Evolutionary conservation across 2,113 vertebrate genomes (phyloP).

Genomic region (Nesoenas mayeri): DNA sequence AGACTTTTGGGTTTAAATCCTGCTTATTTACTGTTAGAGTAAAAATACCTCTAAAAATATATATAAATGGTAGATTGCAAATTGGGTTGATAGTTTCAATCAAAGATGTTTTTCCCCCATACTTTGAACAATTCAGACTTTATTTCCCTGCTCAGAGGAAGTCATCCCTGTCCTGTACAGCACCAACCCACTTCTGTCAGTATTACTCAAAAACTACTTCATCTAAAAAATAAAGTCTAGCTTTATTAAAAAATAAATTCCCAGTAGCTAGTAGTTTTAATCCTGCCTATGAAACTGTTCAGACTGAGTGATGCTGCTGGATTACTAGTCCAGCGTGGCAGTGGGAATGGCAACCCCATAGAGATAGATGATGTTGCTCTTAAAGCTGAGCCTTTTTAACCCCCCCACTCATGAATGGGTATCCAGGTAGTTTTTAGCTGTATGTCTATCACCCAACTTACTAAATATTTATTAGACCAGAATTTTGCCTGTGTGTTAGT

Average conservation of each 20-base stretch:
- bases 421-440: not conserved
- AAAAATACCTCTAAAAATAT: not conserved
- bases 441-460: not conserved
- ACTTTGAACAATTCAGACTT: not conserved
- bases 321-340: not conserved
- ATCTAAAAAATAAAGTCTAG: not conserved
- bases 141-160: not conserved
- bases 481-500: not conserved
- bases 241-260: not conserved
- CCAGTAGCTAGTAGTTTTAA: not conserved
- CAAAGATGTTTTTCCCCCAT: not conserved
- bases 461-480: constrained; percentile 20
- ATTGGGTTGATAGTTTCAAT: not conserved
- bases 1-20: not conserved
- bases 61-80: not conserved
- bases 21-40: not conserved
- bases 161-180: not conserved
- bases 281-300: not conserved
- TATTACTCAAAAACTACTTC: not conserved
- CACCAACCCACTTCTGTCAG: not conserved
- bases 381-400: not conserved
- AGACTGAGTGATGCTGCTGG: not conserved
- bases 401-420: not conserved
- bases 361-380: not conserved
- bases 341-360: not conserved